Evolutionary conservation across 2,797 vertebrate genomes (phyloP), one percentile per base, ranked within the genome.

Genomic region (Acrocephalus scirpaceus): DNA sequence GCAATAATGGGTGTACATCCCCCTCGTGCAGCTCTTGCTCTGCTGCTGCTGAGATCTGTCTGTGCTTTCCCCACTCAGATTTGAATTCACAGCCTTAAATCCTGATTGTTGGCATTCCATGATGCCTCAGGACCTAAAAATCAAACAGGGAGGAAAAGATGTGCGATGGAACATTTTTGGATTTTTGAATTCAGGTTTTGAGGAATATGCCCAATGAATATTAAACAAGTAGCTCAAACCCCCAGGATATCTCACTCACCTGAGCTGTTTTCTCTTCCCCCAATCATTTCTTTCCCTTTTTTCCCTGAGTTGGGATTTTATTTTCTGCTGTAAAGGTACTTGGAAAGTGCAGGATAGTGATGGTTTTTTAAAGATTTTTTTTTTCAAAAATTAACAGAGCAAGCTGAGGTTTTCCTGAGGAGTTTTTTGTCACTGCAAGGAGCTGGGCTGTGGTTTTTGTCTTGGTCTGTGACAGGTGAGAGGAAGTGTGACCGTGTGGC

Each of bases 21-120:
- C 76, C 47, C 21, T n/a, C 1, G 10, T 17, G 93, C 78, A 26
- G 58, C 78, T 1, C 48, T 57, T 16, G 74, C 86, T 70, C 58
- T 17, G 62, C 1, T 34, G 58, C 79, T 81, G 70, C 95, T 57
- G 0, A 32, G 84, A 77, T 73, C 18, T 62, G 89, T 74, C 91
- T 42, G 50, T 62, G 62, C 75, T 85, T 92, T 91, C 79, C 56
- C 90, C 53, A 42, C 91, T 69, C 51, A 40, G 34, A 71, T 88
- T 92, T 84, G n/a, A 66, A 93, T 79, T 86, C 90, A 18, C 40
- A 71, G 54, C 90, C 79, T 92, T 72, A 82, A 94, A 92, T 84
- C 79, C 76, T 47, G 8, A 32, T 18, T 18, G 44, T 53, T 66
- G 61, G 44, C 36, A 65, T 73, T 73, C 88, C 90, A 20, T 20